Evolutionary conservation across 1,140 invertebrate species (phyloP).

Genomic region (Bicyclus anynana): DNA sequence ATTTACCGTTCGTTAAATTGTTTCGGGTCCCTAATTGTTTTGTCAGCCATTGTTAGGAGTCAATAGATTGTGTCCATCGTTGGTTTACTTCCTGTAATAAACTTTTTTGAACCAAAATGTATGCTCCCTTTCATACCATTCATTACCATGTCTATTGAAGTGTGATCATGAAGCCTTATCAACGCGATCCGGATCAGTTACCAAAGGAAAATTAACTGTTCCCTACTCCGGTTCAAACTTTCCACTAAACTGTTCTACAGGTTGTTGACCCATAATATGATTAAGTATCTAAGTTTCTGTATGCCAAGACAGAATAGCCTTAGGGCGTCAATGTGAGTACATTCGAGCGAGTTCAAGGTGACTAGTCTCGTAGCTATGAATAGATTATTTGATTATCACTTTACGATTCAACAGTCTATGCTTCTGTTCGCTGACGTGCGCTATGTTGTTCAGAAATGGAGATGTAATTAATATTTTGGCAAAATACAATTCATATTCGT

Average conservation of each 20-base stretch:
- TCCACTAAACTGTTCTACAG: slow-evolving; percentile 7
- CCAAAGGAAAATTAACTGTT: slow-evolving; percentile 24
- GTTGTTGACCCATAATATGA: slow-evolving; percentile 8
- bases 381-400: slow-evolving; percentile 31
- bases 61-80: slow-evolving; percentile 4
- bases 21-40: slow-evolving; percentile 9
- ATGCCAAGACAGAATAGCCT: slow-evolving; percentile 32
- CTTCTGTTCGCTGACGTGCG: not conserved
- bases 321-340: slow-evolving; percentile 40
- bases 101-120: not conserved
- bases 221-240: slow-evolving; percentile 8
- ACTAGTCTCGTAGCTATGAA: slow-evolving; percentile 22
- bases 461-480: not conserved
- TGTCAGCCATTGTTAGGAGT: slow-evolving; percentile 7
- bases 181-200: slow-evolving; percentile 23
- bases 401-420: slow-evolving; percentile 16
- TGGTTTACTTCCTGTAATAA: not conserved
- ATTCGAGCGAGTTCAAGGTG: slow-evolving; percentile 33
- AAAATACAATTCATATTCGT: too few species aligned
- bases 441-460: not conserved
- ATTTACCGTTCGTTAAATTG: slow-evolving; percentile 15
- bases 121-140: slow-evolving; percentile 21
- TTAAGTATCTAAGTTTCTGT: slow-evolving; percentile 9
- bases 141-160: slow-evolving; percentile 30
- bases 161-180: slow-evolving; percentile 31